Conservation (phyloP, 35 echinoderm and acorn worm species). For the Apostichopus parvimensis region DNA sequence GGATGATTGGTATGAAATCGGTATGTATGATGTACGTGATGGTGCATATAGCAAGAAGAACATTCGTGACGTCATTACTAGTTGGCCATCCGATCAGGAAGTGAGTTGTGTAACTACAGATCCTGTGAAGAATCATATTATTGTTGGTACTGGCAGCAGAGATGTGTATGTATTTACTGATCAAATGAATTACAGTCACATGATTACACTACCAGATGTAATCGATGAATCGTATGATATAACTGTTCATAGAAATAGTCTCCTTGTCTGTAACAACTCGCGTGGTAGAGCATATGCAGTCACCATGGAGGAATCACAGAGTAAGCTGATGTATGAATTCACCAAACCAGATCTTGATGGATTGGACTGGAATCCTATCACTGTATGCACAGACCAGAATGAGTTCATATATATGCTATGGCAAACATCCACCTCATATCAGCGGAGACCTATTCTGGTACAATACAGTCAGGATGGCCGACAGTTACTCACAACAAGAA, state of each 20-base stretch:
- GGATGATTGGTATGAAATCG: not conserved
- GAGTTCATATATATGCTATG: slow-evolving; percentile 15
- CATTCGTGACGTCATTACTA: not conserved
- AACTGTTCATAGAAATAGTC: not conserved
- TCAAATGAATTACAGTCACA: slow-evolving; percentile 12
- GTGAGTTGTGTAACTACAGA: not conserved
- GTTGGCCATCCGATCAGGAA: not conserved
- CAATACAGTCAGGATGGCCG: slow-evolving; percentile 1
- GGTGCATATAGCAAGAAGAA: not conserved
- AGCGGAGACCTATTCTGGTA: not conserved
- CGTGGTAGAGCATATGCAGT: not conserved
- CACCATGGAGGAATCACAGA: not conserved
- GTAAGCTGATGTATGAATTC: not conserved
- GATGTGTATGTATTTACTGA: slow-evolving; percentile 13
- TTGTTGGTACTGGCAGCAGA: not conserved
- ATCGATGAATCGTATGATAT: not conserved
- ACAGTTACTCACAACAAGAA: not conserved
- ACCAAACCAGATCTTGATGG: slow-evolving; percentile 10
- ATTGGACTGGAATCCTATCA: not conserved
- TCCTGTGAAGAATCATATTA: not conserved
- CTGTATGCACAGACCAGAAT: not conserved
- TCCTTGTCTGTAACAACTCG: not conserved
- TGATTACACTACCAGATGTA: not conserved
- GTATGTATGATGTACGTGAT: slow-evolving; percentile 1
- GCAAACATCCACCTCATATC: not conserved